Percentiles rank a stretch among this genome's conserved stretches.
phyloP scores from a whole-genome alignment of 2,888 invertebrate species.

The Lysandra bellargus region DNA sequence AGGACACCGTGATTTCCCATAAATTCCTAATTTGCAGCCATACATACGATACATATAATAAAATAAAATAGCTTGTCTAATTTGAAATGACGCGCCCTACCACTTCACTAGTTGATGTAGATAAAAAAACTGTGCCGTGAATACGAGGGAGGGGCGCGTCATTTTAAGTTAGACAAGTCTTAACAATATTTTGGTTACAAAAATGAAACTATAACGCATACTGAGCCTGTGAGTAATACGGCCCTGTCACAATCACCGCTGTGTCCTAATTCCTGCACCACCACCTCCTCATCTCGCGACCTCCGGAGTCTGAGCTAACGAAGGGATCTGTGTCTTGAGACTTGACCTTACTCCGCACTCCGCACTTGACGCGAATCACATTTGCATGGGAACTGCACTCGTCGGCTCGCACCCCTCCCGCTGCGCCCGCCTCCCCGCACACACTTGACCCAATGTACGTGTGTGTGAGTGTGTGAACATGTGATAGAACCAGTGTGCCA shows the following conservation, averaged over 20 bases:
- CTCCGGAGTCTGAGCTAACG: neutral
- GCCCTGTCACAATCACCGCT: neutral
- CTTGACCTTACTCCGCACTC: constrained; percentile 6
- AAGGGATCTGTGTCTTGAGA: neutral
- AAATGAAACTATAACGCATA: neutral
- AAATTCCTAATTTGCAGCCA: too few species aligned
- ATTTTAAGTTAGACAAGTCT: too few species aligned
- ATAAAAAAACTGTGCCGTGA: too few species aligned
- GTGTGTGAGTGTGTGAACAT: neutral
- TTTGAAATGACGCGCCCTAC: too few species aligned
- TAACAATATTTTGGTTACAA: too few species aligned
- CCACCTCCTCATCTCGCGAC: neutral
- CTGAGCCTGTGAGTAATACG: neutral
- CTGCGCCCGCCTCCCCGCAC: neutral
- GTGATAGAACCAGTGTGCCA: neutral
- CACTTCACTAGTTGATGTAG: too few species aligned
- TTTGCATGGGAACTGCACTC: constrained; percentile 12
- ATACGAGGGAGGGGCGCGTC: too few species aligned
- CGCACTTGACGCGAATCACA: neutral
- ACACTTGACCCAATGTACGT: neutral
- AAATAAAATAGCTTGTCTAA: too few species aligned
- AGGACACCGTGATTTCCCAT: too few species aligned
- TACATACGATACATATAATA: too few species aligned
- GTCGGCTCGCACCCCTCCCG: neutral
- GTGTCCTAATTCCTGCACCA: neutral